phyloP scores from a whole-genome alignment of 1,140 invertebrate species.

The Drosophila mojavensis region DNA sequence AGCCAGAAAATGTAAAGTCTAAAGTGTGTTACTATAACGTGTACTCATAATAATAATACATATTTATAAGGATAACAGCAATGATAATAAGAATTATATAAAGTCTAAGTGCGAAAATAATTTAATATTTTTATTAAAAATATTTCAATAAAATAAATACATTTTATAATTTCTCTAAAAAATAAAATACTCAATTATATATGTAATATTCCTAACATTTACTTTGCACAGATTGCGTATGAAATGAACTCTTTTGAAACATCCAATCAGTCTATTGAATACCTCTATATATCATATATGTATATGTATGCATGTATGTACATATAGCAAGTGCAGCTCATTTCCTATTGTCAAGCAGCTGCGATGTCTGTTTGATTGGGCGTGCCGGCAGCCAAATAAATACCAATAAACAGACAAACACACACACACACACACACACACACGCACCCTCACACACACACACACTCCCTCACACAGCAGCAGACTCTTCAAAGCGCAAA shows the following conservation, averaged over 20 bases:
- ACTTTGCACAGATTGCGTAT: too few relatives aligned
- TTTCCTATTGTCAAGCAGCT: conserved; percentile 43
- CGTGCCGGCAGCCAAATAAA: conserved; percentile 75
- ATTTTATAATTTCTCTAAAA: too few relatives aligned
- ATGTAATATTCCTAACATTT: too few relatives aligned
- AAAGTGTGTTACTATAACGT: neutral
- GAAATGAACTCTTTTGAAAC: too few relatives aligned
- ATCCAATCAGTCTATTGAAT: conserved; percentile 18
- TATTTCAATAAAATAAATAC: too few relatives aligned
- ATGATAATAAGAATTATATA: too few relatives aligned
- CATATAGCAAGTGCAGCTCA: conserved; percentile 30
- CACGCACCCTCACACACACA: too few relatives aligned
- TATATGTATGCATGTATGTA: neutral
- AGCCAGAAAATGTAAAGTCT: neutral
- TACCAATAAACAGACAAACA: conserved; percentile 67
- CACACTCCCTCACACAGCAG: conserved; percentile 7
- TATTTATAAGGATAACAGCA: too few relatives aligned
- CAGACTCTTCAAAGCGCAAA: conserved; percentile 52
- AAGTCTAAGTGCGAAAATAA: too few relatives aligned
- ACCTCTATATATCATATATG: conserved; percentile 24
- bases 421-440: conserved; percentile 15
- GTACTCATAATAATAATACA: too few relatives aligned
- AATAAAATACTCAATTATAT: too few relatives aligned
- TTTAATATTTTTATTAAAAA: too few relatives aligned
- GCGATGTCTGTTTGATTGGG: conserved; percentile 68